Conservation (phyloP, 2,797 vertebrate species). For the Masticophis lateralis region DNA sequence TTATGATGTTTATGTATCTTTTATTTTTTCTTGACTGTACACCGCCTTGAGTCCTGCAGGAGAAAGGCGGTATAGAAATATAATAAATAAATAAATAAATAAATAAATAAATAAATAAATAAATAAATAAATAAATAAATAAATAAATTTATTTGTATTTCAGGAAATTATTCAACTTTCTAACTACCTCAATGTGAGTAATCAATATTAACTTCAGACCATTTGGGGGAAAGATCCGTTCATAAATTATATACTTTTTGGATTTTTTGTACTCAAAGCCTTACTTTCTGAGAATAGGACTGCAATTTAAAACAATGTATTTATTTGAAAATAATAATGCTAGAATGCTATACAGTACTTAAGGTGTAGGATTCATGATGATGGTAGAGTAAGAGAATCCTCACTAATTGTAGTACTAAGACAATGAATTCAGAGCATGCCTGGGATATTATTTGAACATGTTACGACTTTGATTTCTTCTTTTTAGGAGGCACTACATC, state of each 20-base stretch:
- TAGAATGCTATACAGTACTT: background rate
- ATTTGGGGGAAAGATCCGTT: background rate
- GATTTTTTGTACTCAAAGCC: background rate
- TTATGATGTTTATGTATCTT: too few relatives aligned
- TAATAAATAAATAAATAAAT: too few relatives aligned
- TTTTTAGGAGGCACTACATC: slow-evolving; percentile 74
- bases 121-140: background rate
- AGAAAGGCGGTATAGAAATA: too few relatives aligned
- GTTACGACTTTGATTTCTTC: background rate
- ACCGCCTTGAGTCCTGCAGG: too few relatives aligned
- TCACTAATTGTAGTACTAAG: background rate
- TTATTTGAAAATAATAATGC: background rate
- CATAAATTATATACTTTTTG: background rate
- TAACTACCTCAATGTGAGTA: slow-evolving; percentile 75
- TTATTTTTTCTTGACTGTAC: too few relatives aligned
- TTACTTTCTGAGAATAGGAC: background rate
- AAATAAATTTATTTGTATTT: slow-evolving; percentile 45
- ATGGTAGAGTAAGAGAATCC: background rate
- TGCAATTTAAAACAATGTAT: background rate
- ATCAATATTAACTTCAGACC: background rate
- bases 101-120: background rate
- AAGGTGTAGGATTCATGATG: background rate
- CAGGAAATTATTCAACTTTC: slow-evolving; percentile 79
- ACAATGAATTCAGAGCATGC: background rate
- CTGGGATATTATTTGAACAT: background rate